Evolutionary conservation across 2,888 invertebrate species (phyloP).

Genomic region (Molanna angustata): DNA sequence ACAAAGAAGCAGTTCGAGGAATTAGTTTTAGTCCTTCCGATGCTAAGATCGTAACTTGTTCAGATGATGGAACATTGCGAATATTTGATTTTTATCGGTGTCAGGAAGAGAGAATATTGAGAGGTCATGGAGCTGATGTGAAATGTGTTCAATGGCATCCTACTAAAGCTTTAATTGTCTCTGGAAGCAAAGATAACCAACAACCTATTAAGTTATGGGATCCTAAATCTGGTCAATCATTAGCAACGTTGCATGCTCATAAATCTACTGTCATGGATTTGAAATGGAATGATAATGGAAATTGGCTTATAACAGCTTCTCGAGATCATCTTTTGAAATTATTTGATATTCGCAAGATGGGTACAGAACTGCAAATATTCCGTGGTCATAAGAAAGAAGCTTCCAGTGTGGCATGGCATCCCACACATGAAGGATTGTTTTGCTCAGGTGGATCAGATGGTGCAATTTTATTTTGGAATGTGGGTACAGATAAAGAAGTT

Average conservation of each 20-base stretch:
- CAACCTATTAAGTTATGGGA: constrained; percentile 99
- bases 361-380: constrained; percentile 94
- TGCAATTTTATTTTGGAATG: constrained; percentile 98
- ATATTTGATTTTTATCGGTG: constrained; percentile 99
- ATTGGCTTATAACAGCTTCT: constrained; percentile 98
- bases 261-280: constrained; percentile 99
- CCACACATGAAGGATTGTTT: constrained; percentile 94
- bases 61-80: constrained; percentile 97
- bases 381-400: constrained; percentile 99
- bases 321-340: constrained; percentile 95
- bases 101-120: constrained; percentile 90
- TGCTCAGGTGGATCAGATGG: constrained; percentile 99
- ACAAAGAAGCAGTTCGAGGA: constrained; percentile 99
- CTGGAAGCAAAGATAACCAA: constrained; percentile 99
- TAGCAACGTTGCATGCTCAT: constrained; percentile 98
- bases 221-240: constrained; percentile 91
- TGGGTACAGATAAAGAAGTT: constrained; percentile 96
- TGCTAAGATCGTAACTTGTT: constrained; percentile 98
- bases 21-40: constrained; percentile 99
- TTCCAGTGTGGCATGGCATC: constrained; percentile 97
- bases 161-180: constrained; percentile 92
- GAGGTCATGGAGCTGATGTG: constrained; percentile 97
- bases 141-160: constrained; percentile 99
- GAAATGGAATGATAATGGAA: constrained; percentile 99
- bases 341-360: constrained; percentile 95